Evolutionary conservation across 2,888 invertebrate species (phyloP).

Genomic region (Lomographa bimaculata): DNA sequence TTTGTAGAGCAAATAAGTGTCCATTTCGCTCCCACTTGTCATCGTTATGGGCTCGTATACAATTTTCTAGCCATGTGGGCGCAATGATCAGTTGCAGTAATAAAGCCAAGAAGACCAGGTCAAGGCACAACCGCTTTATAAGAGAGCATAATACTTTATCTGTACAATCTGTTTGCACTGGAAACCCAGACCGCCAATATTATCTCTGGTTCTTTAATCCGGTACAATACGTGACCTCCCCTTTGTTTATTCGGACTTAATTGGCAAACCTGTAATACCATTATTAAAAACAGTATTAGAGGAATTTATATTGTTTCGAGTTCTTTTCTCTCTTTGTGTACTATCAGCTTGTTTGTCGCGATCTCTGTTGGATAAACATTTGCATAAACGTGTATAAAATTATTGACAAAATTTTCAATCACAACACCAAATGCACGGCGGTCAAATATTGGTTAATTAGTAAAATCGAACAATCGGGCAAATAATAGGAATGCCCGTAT

Average conservation of each 20-base stretch:
- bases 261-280: constrained; percentile 10
- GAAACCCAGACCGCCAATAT: constrained; percentile 25
- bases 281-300: constrained; percentile 13
- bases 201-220: constrained; percentile 26
- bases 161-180: constrained; percentile 29
- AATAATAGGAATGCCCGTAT: constrained; percentile 34
- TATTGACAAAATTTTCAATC: constrained; percentile 26
- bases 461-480: constrained; percentile 39
- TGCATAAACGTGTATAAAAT: constrained; percentile 15
- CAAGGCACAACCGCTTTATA: constrained; percentile 39
- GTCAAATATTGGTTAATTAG: constrained; percentile 48
- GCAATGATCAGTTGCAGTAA: constrained; percentile 36
- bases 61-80: constrained; percentile 40
- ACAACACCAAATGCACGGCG: constrained; percentile 30
- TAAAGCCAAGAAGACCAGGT: constrained; percentile 38
- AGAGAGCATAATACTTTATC: constrained; percentile 22
- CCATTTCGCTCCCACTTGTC: constrained; percentile 11
- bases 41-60: constrained; percentile 20
- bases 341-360: constrained; percentile 1
- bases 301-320: not conserved
- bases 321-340: constrained; percentile 2
- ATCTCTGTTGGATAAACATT: constrained; percentile 1
- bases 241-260: constrained; percentile 24
- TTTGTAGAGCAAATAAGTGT: not conserved
- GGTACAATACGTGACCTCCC: constrained; percentile 25